Base-by-base conservation (phyloP, 2,797 vertebrate species). In the Ptychadena robeensis region DNA sequence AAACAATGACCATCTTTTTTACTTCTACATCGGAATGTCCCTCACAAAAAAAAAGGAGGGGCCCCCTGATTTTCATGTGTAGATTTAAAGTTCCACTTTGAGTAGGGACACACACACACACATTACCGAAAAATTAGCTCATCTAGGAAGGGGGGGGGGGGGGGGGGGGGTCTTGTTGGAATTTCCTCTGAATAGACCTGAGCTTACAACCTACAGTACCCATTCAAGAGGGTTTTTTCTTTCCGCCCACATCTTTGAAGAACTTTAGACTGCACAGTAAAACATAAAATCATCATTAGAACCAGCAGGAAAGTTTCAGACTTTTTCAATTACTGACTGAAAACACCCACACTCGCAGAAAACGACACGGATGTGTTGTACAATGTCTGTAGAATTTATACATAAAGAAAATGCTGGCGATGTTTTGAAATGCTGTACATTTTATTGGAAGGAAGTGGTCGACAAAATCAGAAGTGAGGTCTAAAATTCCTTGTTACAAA, bases 21-120 rank as follows among this genome's bases (percentile, higher is more conserved):
- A 25, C 28, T 34, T 27, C 48, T 80, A 61, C 53, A 12, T 27
- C n/a, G 35, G 71, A 48, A 69, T 68, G 70, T 12, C 69, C 76
- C 61, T n/a, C 18, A 74, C 61, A 22, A 76, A 25, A 0, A 81
- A 88, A 82, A 86, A 64, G 71, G 74, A 48, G 79, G 87, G 85
- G 87, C 88, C 89, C 86, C n/a, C 88, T 40, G 81, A 86, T 81
- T 38, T 87, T 81, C 53, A 40, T 27, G 35, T 67, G 72, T 57
- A 37, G 71, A 80, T 72, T 64, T 83, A 61, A 69, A 67, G 11
- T 31, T 83, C 59, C 32, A 83, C 31, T 68, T 64, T 48, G 48
- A 27, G 76, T 71, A 69, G 59, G 72, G 48, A 18, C 53, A 32
- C 14, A 27, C 57, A 32, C 14, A 27, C 57, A 82, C 57, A 82